Percentiles rank a stretch among this genome's conserved stretches.
These are phyloP conservation scores for Sceloporus tristichus DNA, from an alignment of 2,113 vertebrate genomes.

Conservation along the genomic window DNA sequence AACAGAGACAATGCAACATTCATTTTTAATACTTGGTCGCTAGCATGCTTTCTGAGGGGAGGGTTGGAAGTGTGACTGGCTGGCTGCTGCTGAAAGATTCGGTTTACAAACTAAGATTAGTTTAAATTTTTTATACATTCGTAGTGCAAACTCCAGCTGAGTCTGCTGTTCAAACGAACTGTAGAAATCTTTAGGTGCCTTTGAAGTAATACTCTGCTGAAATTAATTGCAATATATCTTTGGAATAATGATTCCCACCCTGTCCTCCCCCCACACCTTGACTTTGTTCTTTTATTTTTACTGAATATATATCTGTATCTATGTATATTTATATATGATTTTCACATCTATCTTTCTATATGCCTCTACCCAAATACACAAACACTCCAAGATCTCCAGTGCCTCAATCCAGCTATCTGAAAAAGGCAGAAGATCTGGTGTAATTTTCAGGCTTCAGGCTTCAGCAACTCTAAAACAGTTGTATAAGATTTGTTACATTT, in stretches of 20 bases:
- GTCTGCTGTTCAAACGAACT: neutral
- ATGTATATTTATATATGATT: no score
- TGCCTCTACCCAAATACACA: rapidly evolving
- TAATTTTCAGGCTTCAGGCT: neutral
- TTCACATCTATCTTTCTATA: no score
- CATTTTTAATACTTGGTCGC: rapidly evolving
- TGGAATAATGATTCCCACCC: neutral
- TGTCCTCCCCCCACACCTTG: neutral
- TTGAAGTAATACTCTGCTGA: neutral
- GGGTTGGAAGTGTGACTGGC: neutral
- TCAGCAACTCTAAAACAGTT: no score
- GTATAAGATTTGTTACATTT: neutral
- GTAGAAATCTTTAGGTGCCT: neutral
- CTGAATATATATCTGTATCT: no score
- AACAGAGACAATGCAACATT: rapidly evolving
- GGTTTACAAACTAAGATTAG: neutral
- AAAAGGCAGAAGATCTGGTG: neutral
- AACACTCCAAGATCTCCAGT: rapidly evolving
- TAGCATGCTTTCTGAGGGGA: rapidly evolving
- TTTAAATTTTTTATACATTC: neutral
- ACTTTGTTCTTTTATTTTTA: neutral
- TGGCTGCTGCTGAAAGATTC: neutral
- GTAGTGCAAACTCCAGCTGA: neutral
- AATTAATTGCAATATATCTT: neutral
- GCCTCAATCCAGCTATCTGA: neutral